Base-by-base conservation (phyloP, 1,140 invertebrate genomes). In the Palaemon carinicauda region DNA sequence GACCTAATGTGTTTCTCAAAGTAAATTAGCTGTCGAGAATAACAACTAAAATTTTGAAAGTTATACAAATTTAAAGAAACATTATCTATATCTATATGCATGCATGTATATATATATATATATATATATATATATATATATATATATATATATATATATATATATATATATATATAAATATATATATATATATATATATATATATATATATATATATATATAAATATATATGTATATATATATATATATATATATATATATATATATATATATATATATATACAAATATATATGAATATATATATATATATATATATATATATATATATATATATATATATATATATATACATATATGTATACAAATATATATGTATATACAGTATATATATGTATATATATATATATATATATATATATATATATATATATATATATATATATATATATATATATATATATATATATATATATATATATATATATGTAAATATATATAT, bases 391-490 rank as follows among this genome's bases (percentile, higher is more conserved):
- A n/a, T n/a, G 9, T 12, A 50, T 19, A 33, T 17, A 78, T 50
- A 78, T 78, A 78, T 78, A 78, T 78, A 78, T 78, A 78, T 78
- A 78, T 78, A 78, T 78, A 78, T 78, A 78, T 78, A 78, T 50
- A 78, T 78, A 78, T 78, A 78, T 78, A 78, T 78, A 78, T 78
- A 78, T 78, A 78, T 78, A 78, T 78, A 78, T 78, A 78, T 78
- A 78, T 78, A 78, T 78, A 78, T 78, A 78, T 78, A 78, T 78
- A 78, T 78, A 78, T 78, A 78, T 78, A 78, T 78, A 78, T 78
- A 78, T 78, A 78, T 78, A 78, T 78, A 78, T 78, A 78, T 51
- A 50, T 7, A 50, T 78, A 78, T 77, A 78, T 78, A 78, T 78
- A 78, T 78, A 78, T 78, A 78, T 78, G 51, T 78, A 78, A 17